These are phyloP conservation scores for Apotomis turbidana DNA, from an alignment of 2,888 invertebrate genomes.

Conservation along the genomic window DNA sequence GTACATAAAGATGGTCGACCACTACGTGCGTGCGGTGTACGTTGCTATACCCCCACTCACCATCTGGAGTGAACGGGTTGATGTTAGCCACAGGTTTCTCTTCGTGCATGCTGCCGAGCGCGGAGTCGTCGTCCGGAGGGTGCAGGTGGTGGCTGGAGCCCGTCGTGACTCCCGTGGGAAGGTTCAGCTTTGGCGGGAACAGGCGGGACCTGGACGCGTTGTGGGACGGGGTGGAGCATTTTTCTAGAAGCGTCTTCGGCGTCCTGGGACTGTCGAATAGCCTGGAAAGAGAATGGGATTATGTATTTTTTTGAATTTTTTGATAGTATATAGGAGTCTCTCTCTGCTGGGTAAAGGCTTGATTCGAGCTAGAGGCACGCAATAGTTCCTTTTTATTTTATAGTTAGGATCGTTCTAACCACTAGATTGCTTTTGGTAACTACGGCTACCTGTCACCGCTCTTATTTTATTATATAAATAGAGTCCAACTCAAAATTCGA, in stretches of 20 bases:
- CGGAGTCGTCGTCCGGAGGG: constrained; percentile 76
- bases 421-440: too few species aligned
- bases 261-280: constrained; percentile 94
- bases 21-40: too few species aligned
- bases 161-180: constrained; percentile 68
- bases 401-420: too few species aligned
- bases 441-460: too few species aligned
- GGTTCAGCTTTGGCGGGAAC: constrained; percentile 71
- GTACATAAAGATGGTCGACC: too few species aligned
- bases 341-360: too few species aligned
- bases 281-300: constrained; percentile 66
- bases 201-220: constrained; percentile 80
- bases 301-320: too few species aligned
- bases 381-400: too few species aligned
- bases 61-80: constrained; percentile 93
- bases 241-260: constrained; percentile 91
- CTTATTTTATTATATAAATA: too few species aligned
- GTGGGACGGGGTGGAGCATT: constrained; percentile 85
- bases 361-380: too few species aligned
- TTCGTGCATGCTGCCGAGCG: constrained; percentile 72
- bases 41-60: constrained; percentile 63
- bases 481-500: too few species aligned
- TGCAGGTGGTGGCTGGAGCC: constrained; percentile 71
- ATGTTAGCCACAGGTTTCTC: constrained; percentile 88
- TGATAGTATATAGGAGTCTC: too few species aligned